Evolutionary conservation across 2,113 vertebrate genomes (phyloP).

Genomic region (Otis tarda): DNA sequence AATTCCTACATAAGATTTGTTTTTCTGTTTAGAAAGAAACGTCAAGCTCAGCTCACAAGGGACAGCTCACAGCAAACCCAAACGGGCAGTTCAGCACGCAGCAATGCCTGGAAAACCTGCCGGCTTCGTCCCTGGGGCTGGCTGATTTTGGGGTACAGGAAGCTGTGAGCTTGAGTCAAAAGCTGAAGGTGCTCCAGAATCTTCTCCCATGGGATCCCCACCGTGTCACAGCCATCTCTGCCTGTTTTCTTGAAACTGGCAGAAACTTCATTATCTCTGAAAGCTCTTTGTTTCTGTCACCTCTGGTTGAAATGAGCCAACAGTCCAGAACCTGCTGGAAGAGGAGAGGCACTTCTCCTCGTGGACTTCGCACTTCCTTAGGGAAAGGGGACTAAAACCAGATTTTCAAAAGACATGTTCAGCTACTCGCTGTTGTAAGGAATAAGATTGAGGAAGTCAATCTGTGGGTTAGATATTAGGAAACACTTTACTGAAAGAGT

Average conservation of each 20-base stretch:
- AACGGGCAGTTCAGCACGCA: accelerated
- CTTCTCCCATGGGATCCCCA: accelerated
- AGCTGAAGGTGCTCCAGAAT: accelerated
- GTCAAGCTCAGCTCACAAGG: background rate
- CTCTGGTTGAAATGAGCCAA: background rate
- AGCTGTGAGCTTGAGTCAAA: background rate
- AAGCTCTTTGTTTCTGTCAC: background rate
- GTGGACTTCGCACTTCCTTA: background rate
- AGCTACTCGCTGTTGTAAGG: background rate
- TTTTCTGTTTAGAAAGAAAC: background rate
- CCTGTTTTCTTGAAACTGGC: background rate
- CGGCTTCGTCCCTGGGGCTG: too few relatives aligned
- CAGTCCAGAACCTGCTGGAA: background rate
- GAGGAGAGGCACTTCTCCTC: background rate
- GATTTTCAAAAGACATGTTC: background rate
- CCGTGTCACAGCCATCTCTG: background rate
- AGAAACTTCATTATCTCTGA: background rate
- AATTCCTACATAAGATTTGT: background rate
- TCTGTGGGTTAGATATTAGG: too few relatives aligned
- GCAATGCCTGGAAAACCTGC: background rate
- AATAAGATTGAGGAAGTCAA: background rate
- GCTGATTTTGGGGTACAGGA: background rate
- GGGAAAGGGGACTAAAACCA: background rate
- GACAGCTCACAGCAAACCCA: background rate
- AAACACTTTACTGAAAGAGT: too few relatives aligned